Evolutionary conservation across 2,797 vertebrate genomes (phyloP).

Genomic region (Pteropus rufus): DNA sequence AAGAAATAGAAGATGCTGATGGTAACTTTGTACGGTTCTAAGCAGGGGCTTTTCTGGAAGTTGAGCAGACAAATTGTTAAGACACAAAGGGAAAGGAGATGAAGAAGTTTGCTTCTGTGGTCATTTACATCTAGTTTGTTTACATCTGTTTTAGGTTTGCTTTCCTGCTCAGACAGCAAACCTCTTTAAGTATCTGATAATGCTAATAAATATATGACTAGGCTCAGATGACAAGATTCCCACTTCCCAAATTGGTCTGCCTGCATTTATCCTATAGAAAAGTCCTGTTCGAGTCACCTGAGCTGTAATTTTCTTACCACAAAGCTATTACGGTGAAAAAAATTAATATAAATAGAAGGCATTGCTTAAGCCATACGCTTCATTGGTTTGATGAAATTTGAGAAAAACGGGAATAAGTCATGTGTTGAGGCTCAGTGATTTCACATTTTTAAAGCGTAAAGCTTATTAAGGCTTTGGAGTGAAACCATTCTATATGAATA

Average conservation of each 20-base stretch:
- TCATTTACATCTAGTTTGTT: background rate
- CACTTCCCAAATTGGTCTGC: background rate
- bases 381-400: background rate
- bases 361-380: background rate
- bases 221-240: background rate
- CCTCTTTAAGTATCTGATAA: background rate
- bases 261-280: background rate
- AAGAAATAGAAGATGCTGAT: background rate
- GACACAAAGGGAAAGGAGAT: background rate
- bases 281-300: background rate
- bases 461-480: background rate
- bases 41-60: background rate
- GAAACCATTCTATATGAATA: background rate
- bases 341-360: background rate
- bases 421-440: background rate
- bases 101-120: background rate
- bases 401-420: slow-evolving; percentile 9
- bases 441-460: slow-evolving; percentile 34
- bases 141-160: background rate
- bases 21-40: background rate
- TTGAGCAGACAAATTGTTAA: background rate
- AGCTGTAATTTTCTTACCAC: background rate
- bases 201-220: background rate
- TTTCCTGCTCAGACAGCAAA: background rate
- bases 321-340: background rate